Evolutionary conservation across 2,888 invertebrate genomes (phyloP).

Genomic region (Lasius fuliginosus): DNA sequence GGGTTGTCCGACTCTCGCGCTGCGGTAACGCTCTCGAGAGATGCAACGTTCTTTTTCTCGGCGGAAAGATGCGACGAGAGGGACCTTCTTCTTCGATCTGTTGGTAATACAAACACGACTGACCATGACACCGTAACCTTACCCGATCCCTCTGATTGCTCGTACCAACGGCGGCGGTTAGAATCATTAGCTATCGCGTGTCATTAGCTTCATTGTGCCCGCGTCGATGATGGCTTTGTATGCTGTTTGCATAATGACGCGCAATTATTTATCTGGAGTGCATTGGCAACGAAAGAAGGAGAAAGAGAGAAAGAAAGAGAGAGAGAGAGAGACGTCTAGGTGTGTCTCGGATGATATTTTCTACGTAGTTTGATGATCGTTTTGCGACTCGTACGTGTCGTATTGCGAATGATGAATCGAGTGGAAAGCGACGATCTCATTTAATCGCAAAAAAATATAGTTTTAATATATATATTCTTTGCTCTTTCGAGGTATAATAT

Average conservation of each 20-base stretch:
- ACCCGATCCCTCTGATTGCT: slow-evolving; percentile 78
- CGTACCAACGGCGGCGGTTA: slow-evolving; percentile 66
- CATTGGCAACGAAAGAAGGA: slow-evolving; percentile 44
- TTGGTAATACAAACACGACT: slow-evolving; percentile 79
- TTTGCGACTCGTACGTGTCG: slow-evolving; percentile 2
- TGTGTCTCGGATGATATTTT: slow-evolving; percentile 39
- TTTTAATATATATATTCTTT: slow-evolving; percentile 1
- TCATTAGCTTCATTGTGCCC: slow-evolving; percentile 75
- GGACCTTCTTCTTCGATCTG: slow-evolving; percentile 50
- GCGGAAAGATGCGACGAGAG: slow-evolving; percentile 54
- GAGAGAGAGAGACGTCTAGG: slow-evolving; percentile 10
- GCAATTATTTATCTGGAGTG: slow-evolving; percentile 82
- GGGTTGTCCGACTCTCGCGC: slow-evolving; percentile 59
- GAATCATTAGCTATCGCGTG: slow-evolving; percentile 76
- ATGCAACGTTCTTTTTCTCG: slow-evolving; percentile 30
- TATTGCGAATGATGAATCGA: slow-evolving; percentile 26
- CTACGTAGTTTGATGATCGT: slow-evolving; percentile 11
- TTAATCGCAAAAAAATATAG: background rate
- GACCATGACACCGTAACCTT: slow-evolving; percentile 84
- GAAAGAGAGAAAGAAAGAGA: background rate
- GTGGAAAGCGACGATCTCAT: slow-evolving; percentile 1
- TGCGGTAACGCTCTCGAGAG: slow-evolving; percentile 51
- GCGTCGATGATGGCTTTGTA: slow-evolving; percentile 71
- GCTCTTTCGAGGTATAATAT: background rate
- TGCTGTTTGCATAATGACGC: slow-evolving; percentile 78